Evolutionary conservation across 37 sponge, comb jelly and placozoan genomes (phyloP).

Genomic region (Ephydatia muelleri): DNA sequence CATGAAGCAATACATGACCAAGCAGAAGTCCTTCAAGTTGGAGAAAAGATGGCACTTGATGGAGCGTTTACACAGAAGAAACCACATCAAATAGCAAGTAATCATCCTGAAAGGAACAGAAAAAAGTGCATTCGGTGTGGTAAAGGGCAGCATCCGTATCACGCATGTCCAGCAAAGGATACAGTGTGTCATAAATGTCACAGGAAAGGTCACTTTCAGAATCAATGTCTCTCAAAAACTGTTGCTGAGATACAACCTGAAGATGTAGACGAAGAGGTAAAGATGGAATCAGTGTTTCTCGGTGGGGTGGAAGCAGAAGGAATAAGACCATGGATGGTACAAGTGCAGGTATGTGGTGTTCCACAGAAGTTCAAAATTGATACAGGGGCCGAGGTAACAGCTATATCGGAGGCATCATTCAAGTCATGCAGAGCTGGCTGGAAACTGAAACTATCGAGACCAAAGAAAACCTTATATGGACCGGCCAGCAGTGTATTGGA

Average conservation of each 20-base stretch:
- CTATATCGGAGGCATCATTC: not conserved
- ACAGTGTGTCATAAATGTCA: not conserved
- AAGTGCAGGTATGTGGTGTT: not conserved
- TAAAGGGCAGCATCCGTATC: too few species aligned
- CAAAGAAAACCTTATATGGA: conserved; percentile 15
- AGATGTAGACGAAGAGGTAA: not conserved
- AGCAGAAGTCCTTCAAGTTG: too few species aligned
- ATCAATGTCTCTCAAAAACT: not conserved
- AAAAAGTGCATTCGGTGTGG: not conserved
- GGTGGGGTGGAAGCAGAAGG: too few species aligned
- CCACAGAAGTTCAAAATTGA: not conserved
- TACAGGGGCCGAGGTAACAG: conserved; percentile 6
- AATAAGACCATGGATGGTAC: too few species aligned
- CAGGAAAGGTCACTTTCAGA: not conserved
- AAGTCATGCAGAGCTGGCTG: too few species aligned
- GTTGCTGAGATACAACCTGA: not conserved
- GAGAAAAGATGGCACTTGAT: too few species aligned
- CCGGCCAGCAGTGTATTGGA: not conserved
- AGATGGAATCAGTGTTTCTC: not conserved
- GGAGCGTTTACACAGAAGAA: too few species aligned
- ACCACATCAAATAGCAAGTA: too few species aligned
- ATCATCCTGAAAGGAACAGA: too few species aligned
- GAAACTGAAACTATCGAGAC: too few species aligned
- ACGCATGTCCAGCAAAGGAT: not conserved
- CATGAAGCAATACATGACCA: conserved; percentile 2